Base-by-base conservation (phyloP, 2,888 invertebrate species). In the Osedax frankpressi region DNA sequence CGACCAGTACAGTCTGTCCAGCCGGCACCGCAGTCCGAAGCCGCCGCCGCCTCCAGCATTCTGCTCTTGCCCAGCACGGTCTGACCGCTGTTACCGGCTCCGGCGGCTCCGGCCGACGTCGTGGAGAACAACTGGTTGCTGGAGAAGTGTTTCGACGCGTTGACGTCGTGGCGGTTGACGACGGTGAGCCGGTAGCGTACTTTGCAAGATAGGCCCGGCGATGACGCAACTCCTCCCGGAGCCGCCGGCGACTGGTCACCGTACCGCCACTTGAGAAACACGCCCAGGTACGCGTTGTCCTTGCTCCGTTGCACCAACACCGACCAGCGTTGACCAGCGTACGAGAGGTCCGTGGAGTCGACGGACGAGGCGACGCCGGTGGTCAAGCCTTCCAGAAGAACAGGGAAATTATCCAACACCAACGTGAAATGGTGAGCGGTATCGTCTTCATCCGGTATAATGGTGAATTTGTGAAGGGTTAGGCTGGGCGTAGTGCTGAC, bases 191-290 rank as follows among this genome's bases (percentile, higher is more conserved):
- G 60, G 73, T 77, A 78, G 27, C 75, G 76, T 24, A 74, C 73
- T 68, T 76, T 78, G 62, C 75, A 74, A 19, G 19, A 6, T 6
- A 44, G 44, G 19, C 44, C 44, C n/a, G n/a, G n/a, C 2, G 77
- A 74, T 24, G 77, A 74, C 24, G 28, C 25, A 11, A 74, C 11
- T 14, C 75, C 74, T 28, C 75, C 77, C 29, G 67, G 73, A 0
- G 76, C 76, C 63, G 77, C 77, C 0, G 69, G 30, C 11, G 44
- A 11, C 19, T 44, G 44, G 6, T 44, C 44, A 6, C 19, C 11
- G 71, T 78, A 77, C n/a, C 74, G 59, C 77, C 78, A 77, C 70
- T 78, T 78, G 3, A 78, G 77, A 71, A 78, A 78, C 28, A 77
- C 30, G 3, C 78, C 78, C 26, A 77, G 62, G 63, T 76, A 75